Evolutionary conservation across 2,113 vertebrate species (phyloP).

Genomic region (Ceuthmochares aereus): DNA sequence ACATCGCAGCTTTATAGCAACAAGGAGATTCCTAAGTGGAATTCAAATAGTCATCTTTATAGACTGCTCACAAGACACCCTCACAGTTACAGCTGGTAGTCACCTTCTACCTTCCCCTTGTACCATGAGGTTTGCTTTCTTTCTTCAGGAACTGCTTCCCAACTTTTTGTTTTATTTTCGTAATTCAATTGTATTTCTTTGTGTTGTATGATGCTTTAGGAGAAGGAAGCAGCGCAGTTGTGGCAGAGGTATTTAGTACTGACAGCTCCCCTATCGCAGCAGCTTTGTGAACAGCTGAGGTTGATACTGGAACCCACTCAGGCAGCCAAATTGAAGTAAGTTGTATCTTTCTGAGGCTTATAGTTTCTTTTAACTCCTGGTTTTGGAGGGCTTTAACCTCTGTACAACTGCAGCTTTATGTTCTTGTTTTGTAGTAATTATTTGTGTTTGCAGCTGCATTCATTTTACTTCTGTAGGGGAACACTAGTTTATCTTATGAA

Average conservation of each 20-base stretch:
- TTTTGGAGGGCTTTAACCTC: neutral
- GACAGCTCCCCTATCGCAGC: constrained; percentile 92
- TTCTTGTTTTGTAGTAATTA: neutral
- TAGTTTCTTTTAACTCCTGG: neutral
- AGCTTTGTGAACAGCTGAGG: constrained; percentile 94
- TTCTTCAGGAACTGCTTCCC: neutral
- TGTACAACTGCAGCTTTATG: neutral
- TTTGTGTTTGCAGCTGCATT: neutral
- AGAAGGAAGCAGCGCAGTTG: constrained; percentile 86
- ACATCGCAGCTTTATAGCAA: neutral
- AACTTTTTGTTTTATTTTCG: neutral
- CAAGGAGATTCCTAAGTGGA: neutral
- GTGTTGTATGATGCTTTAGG: constrained; percentile 73
- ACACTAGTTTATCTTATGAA: neutral
- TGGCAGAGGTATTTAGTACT: constrained; percentile 93
- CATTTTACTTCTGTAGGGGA: neutral
- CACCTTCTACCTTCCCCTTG: neutral
- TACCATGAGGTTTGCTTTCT: neutral
- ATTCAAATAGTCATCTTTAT: neutral
- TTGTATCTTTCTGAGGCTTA: neutral
- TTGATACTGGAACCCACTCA: constrained; percentile 95
- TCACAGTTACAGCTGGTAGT: neutral
- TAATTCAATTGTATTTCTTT: neutral
- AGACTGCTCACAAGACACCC: neutral
- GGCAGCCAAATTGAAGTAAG: constrained; percentile 93